A percentile compares a stretch with the other conserved stretches of the same genome.
Evolutionary conservation across 2,797 vertebrate genomes (phyloP).

Genomic region (Sebastes vulpes): DNA sequence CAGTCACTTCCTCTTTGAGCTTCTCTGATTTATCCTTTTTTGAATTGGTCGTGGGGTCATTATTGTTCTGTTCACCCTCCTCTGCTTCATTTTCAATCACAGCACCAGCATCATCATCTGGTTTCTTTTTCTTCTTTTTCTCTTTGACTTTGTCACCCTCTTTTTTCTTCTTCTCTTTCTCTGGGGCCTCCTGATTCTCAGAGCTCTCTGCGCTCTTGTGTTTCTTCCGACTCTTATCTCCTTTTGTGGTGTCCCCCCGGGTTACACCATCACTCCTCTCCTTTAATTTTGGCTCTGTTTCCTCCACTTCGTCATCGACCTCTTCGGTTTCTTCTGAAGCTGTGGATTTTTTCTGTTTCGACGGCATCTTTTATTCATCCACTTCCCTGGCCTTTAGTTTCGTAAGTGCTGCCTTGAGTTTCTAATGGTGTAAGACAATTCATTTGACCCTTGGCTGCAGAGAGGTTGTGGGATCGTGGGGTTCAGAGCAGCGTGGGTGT

Average conservation of each 20-base stretch:
- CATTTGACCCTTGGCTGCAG: conserved; percentile 81
- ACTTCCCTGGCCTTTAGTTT: conserved; percentile 82
- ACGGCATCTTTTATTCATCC: conserved; percentile 93
- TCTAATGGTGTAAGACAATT: conserved; percentile 86
- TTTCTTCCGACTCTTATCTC: conserved; percentile 73
- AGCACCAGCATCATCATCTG: conserved; percentile 48
- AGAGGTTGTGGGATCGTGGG: conserved; percentile 52
- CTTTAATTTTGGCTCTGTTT: conserved; percentile 76
- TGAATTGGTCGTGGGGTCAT: conserved; percentile 74
- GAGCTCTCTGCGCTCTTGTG: conserved; percentile 52
- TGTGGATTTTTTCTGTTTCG: conserved; percentile 88
- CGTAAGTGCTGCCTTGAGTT: conserved; percentile 83
- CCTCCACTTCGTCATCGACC: conserved; percentile 80
- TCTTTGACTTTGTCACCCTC: conserved; percentile 56
- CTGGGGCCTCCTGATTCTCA: conserved; percentile 21
- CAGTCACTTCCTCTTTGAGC: conserved; percentile 70
- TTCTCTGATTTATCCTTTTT: conserved; percentile 79
- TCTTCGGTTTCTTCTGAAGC: conserved; percentile 84
- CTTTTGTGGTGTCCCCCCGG: conserved; percentile 47
- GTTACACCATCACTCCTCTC: conserved; percentile 57
- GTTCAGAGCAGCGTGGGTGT: conserved; percentile 18
- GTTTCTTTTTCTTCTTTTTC: conserved; percentile 82
- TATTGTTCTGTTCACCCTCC: conserved; percentile 83
- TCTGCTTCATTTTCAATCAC: conserved; percentile 58
- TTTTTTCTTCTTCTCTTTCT: conserved; percentile 54